These are phyloP conservation scores for Sebastolobus altivelis DNA, from an alignment of 2,797 vertebrate species.

Conservation along the genomic window DNA sequence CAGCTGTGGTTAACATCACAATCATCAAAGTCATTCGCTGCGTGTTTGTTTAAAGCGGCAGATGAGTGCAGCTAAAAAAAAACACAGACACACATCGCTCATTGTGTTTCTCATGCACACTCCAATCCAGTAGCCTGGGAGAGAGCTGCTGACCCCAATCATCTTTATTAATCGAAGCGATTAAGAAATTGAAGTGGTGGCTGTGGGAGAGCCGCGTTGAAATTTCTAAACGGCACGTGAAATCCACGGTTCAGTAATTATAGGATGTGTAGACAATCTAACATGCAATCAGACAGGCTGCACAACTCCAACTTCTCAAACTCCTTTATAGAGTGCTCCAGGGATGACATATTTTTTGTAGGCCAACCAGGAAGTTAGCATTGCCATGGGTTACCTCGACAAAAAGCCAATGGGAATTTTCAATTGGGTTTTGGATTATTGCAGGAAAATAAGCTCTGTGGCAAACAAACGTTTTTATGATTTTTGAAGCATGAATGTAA, in stretches of 20 bases:
- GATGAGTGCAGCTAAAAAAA: conserved; percentile 28
- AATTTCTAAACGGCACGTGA: conserved; percentile 30
- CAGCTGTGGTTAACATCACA: conserved; percentile 74
- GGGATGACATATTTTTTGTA: too few relatives aligned
- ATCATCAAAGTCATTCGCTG: conserved; percentile 64
- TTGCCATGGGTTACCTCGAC: too few relatives aligned
- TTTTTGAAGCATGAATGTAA: too few relatives aligned
- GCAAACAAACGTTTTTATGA: too few relatives aligned
- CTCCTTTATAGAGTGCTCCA: too few relatives aligned
- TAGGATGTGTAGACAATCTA: not conserved
- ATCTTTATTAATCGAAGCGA: conserved; percentile 61
- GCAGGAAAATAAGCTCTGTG: too few relatives aligned
- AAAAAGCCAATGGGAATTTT: too few relatives aligned
- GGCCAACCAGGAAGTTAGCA: too few relatives aligned
- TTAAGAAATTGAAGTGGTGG: conserved; percentile 47
- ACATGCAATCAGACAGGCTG: not conserved
- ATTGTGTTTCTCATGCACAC: conserved; percentile 15
- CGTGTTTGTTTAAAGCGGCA: conserved; percentile 44
- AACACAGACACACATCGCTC: conserved; percentile 9
- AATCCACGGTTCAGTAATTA: conserved; percentile 13
- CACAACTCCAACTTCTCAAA: not conserved
- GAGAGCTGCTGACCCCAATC: conserved; percentile 61
- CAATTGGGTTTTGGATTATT: too few relatives aligned
- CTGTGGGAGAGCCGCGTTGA: not conserved
- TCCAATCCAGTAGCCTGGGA: conserved; percentile 11